These are phyloP conservation scores for Pheosia gnoma DNA, from an alignment of 2,888 invertebrate genomes.

Conservation along the genomic window DNA sequence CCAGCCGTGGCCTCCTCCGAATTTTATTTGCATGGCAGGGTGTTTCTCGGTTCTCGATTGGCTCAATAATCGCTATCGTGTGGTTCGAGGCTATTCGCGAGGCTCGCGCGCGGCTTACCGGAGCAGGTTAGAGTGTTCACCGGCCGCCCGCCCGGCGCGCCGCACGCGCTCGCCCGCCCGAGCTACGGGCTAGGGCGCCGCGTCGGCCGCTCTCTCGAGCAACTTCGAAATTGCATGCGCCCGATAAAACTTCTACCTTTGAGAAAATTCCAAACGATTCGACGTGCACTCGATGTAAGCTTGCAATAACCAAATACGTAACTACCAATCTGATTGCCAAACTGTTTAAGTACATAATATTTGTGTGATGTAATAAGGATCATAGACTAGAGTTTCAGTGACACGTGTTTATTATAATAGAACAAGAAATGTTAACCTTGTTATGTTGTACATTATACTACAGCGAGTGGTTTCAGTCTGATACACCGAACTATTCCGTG, in stretches of 20 bases:
- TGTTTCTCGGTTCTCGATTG: conserved; percentile 70
- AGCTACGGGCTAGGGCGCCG: not conserved
- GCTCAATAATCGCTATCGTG: conserved; percentile 78
- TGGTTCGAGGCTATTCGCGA: conserved; percentile 42
- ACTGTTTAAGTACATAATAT: conserved; percentile 43
- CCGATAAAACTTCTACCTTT: conserved; percentile 75
- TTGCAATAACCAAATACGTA: conserved; percentile 44
- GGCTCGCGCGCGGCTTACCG: conserved; percentile 24
- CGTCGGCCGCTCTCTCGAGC: conserved; percentile 55
- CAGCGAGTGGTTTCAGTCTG: too few relatives aligned
- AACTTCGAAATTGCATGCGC: conserved; percentile 75
- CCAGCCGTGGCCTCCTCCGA: conserved; percentile 72
- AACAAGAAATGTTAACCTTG: too few relatives aligned
- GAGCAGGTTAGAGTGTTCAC: conserved; percentile 33
- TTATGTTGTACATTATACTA: too few relatives aligned
- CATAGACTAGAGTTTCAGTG: too few relatives aligned
- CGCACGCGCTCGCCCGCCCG: conserved; percentile 25
- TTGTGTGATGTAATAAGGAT: too few relatives aligned
- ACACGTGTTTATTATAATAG: too few relatives aligned
- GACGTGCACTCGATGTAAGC: conserved; percentile 68
- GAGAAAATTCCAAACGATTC: conserved; percentile 71
- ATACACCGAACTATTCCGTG: too few relatives aligned
- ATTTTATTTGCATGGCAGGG: conserved; percentile 80
- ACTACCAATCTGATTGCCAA: conserved; percentile 38
- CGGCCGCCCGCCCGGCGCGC: conserved; percentile 27